Evolutionary conservation across 92 coral and sea anemone species (phyloP), one percentile per base, ranked within the genome.

Genomic region (Bergia puertoricense): DNA sequence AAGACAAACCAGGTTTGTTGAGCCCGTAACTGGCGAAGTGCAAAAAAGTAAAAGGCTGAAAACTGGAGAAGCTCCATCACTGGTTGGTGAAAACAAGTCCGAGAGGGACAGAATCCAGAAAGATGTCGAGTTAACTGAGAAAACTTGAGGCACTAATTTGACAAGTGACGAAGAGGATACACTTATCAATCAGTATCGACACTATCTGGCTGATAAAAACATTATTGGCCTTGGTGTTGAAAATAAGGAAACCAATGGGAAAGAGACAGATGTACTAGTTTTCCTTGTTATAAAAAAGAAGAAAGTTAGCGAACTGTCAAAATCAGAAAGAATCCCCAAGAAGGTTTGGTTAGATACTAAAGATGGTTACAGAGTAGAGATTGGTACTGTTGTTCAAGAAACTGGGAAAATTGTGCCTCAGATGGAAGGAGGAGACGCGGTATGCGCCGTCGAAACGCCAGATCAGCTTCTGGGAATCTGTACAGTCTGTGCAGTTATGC

Each of bases 181-280:
- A 42, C 80, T 41, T 9, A 40, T 76, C 80, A 1, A 76, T 10
- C 51, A 43, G 30, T 40, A 40, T 23, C 80, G 80, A 15, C 80
- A 40, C 80, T 72, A 8, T 10, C 13, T 23, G 76, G 22, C 14
- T 0, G 14, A 72, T 13, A 0, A 72, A 72, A 72, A 76, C 51
- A 40, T 76, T 76, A 23, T 76, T 45, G 80, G 80, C 10, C n/a
- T 76, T 18, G 80, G 80, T 2, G 54, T 76, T 5, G 54, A 76
- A 43, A 30, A 20, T 56, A 41, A 36, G 8, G 5, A 43, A 4
- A 6, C 30, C 36, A 43, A 40, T 2, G 57, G 50, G 36, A 76
- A 76, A 40, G 11, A 7, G 57, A 69, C 40, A 0, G 75, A 69
- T 6, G 40, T 69, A 4, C 75, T 69, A 13, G 75, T 20, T 4